Evolutionary conservation across 2,888 invertebrate genomes (phyloP).

Genomic region (Amiota minor): DNA sequence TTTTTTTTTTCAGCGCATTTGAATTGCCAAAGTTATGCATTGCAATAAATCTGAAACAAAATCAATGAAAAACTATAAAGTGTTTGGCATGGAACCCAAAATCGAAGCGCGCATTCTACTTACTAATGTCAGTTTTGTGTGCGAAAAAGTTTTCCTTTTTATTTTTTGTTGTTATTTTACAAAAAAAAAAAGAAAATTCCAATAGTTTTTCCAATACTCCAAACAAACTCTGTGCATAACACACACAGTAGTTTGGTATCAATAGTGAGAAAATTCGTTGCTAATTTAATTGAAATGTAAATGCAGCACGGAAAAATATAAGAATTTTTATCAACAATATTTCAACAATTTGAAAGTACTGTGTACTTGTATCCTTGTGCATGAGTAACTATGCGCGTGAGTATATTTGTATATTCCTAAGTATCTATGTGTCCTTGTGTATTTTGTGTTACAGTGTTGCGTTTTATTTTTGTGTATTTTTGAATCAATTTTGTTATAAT

Average conservation of each 20-base stretch:
- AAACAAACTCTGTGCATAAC: not conserved
- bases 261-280: too few relatives aligned
- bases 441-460: too few relatives aligned
- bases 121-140: constrained; percentile 38
- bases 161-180: too few relatives aligned
- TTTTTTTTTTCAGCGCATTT: not conserved
- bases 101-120: not conserved
- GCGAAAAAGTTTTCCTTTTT: too few relatives aligned
- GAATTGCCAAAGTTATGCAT: constrained; percentile 23
- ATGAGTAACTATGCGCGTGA: constrained; percentile 14
- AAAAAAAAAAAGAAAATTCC: too few relatives aligned
- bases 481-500: too few relatives aligned
- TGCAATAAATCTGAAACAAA: constrained; percentile 27
- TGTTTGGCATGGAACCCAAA: constrained; percentile 4
- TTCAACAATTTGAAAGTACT: not conserved
- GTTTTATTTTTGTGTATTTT: too few relatives aligned
- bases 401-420: not conserved
- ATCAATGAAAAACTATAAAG: constrained; percentile 26
- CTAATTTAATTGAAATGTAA: constrained; percentile 15
- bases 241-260: not conserved
- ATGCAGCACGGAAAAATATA: not conserved
- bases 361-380: not conserved
- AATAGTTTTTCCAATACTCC: too few relatives aligned
- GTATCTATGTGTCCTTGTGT: too few relatives aligned
- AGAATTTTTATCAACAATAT: not conserved